A percentile compares a stretch with the other conserved stretches of the same genome.
phyloP scores from a whole-genome alignment of 2,797 vertebrate genomes.

The Schizothorax lantsangensis region DNA sequence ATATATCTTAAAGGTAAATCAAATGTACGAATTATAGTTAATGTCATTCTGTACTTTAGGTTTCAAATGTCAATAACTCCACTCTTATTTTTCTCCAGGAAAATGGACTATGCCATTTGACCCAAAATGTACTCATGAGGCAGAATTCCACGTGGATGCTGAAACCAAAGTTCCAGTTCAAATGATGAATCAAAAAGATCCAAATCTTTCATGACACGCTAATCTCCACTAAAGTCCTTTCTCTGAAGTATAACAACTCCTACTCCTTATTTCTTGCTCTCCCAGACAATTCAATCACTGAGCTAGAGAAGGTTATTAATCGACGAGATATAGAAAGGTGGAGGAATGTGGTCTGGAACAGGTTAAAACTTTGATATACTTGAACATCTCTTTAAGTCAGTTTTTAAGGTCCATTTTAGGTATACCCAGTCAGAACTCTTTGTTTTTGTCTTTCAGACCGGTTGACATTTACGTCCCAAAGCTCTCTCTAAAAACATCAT shows the following conservation, averaged over 20 bases:
- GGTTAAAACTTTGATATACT: slow-evolving; percentile 52
- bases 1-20: slow-evolving; percentile 88
- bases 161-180: slow-evolving; percentile 71
- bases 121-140: slow-evolving; percentile 50
- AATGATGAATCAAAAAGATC: slow-evolving; percentile 74
- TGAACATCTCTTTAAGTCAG: neutral
- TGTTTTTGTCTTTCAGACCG: slow-evolving; percentile 58
- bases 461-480: slow-evolving; percentile 71
- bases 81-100: slow-evolving; percentile 64
- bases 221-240: slow-evolving; percentile 70
- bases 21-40: neutral
- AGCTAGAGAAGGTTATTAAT: slow-evolving; percentile 66
- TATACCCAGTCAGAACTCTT: too few relatives aligned
- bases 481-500: slow-evolving; percentile 76
- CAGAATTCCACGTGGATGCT: slow-evolving; percentile 68
- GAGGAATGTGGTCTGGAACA: slow-evolving; percentile 68
- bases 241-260: slow-evolving; percentile 70
- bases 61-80: neutral
- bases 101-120: slow-evolving; percentile 74
- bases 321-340: slow-evolving; percentile 72
- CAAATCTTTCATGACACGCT: slow-evolving; percentile 66
- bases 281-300: slow-evolving; percentile 64
- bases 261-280: slow-evolving; percentile 76
- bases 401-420: too few relatives aligned
- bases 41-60: neutral